Percentiles rank a stretch among this genome's conserved stretches.
Conservation (phyloP, 2,797 vertebrate species). For the Sebastiscus albofasciatus region DNA sequence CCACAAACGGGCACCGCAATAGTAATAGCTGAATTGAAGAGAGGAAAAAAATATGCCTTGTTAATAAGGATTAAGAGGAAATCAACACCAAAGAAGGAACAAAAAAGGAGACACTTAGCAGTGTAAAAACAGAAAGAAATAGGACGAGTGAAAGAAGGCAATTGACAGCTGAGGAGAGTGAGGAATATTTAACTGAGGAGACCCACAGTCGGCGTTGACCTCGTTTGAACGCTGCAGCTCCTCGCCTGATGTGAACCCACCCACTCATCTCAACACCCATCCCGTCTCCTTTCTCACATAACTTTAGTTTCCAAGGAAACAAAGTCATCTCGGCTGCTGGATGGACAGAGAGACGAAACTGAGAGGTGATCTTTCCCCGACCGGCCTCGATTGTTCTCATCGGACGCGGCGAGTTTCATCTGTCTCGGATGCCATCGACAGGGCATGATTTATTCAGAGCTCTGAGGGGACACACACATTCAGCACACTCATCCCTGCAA, state of each 20-base stretch:
- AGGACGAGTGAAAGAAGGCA: not conserved
- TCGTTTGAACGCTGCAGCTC: constrained; percentile 30
- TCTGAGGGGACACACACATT: constrained; percentile 5
- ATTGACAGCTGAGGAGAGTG: constrained; percentile 3
- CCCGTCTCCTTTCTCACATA: constrained; percentile 4
- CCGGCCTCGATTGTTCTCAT: constrained; percentile 14
- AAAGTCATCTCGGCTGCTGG: constrained; percentile 7
- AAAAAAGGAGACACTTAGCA: not conserved
- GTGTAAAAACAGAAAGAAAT: not conserved
- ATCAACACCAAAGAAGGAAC: not conserved
- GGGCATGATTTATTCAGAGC: constrained; percentile 44
- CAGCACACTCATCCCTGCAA: constrained; percentile 24
- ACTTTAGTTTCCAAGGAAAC: constrained; percentile 58
- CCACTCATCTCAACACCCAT: constrained; percentile 29
- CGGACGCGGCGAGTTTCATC: constrained; percentile 13
- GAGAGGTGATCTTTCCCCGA: not conserved
- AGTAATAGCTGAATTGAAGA: not conserved
- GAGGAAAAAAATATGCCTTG: not conserved
- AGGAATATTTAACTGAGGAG: not conserved
- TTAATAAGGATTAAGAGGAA: constrained; percentile 4
- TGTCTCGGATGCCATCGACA: constrained; percentile 1
- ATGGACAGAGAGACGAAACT: not conserved
- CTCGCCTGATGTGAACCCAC: constrained; percentile 46
- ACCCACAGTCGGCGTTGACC: constrained; percentile 9
- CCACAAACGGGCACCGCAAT: too few species aligned